Conservation (phyloP, 2,797 vertebrate genomes). For the Okamejei kenojei region DNA sequence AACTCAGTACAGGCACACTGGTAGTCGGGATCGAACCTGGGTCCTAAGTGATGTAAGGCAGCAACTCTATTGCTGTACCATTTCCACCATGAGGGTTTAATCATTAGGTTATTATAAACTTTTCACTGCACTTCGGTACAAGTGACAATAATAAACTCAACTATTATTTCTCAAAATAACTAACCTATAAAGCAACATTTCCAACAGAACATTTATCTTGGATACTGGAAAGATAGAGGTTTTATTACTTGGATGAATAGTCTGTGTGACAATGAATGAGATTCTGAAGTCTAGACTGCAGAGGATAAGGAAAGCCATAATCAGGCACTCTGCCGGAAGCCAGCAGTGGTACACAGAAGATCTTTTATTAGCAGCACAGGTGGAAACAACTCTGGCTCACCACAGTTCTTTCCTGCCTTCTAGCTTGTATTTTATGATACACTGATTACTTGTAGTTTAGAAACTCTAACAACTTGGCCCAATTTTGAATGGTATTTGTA, state of each 20-base stretch:
- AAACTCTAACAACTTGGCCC: conserved; percentile 4
- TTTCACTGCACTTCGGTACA: too few relatives aligned
- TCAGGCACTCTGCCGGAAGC: conserved; percentile 39
- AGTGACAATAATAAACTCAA: too few relatives aligned
- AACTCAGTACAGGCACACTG: too few relatives aligned
- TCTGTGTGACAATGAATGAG: not conserved
- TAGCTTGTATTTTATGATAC: conserved; percentile 12
- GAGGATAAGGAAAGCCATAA: not conserved
- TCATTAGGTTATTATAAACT: not conserved
- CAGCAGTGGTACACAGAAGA: conserved; percentile 46
- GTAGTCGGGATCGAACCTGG: too few relatives aligned
- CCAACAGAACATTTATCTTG: not conserved
- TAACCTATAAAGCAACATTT: not conserved
- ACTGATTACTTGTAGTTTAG: conserved; percentile 29
- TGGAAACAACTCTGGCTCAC: conserved; percentile 41
- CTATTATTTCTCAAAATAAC: not conserved
- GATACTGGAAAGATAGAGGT: not conserved
- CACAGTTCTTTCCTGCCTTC: conserved; percentile 31
- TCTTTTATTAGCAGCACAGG: conserved; percentile 43
- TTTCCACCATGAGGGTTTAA: too few relatives aligned
- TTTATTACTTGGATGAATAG: not conserved
- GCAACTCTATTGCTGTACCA: too few relatives aligned
- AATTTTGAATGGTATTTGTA: not conserved
- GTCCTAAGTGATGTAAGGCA: too few relatives aligned
- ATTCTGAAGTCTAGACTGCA: conserved; percentile 21